phyloP scores from a whole-genome alignment of 2,113 vertebrate species.

The Corythaeola cristata region DNA sequence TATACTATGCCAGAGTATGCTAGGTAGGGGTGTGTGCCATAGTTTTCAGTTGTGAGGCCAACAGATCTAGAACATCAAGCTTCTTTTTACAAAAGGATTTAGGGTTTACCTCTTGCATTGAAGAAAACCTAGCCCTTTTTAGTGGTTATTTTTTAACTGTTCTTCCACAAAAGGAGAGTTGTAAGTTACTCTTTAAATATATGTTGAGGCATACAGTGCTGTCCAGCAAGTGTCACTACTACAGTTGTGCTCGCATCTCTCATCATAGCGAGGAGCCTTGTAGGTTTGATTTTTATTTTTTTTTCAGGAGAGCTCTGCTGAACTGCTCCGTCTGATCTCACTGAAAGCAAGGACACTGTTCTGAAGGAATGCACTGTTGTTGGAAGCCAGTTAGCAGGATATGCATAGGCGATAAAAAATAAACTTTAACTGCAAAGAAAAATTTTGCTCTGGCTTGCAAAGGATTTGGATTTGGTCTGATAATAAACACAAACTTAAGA shows the following conservation, averaged over 20 bases:
- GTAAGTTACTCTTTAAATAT: background rate
- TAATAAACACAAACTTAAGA: background rate
- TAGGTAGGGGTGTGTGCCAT: background rate
- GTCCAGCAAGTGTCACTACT: background rate
- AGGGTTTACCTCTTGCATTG: background rate
- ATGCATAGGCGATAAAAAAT: background rate
- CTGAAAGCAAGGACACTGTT: background rate
- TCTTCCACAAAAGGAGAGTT: background rate
- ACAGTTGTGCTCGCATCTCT: background rate
- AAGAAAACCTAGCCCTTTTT: background rate
- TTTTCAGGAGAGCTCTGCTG: background rate
- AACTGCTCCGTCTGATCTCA: background rate
- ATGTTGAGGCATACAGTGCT: fast-evolving
- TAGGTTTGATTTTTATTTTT: background rate
- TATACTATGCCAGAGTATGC: no score
- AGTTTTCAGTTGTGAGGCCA: background rate
- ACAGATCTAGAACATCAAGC: background rate
- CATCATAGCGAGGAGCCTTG: fast-evolving
- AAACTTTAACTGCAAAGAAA: background rate
- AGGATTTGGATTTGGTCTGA: background rate
- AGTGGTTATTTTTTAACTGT: background rate
- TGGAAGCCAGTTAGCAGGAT: background rate
- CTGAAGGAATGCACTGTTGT: background rate
- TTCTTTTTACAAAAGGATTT: background rate
- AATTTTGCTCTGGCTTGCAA: background rate